A percentile compares a stretch with the other conserved stretches of the same genome.
phyloP scores from a whole-genome alignment of 2,113 vertebrate genomes.

The Aldabrachelys gigantea region DNA sequence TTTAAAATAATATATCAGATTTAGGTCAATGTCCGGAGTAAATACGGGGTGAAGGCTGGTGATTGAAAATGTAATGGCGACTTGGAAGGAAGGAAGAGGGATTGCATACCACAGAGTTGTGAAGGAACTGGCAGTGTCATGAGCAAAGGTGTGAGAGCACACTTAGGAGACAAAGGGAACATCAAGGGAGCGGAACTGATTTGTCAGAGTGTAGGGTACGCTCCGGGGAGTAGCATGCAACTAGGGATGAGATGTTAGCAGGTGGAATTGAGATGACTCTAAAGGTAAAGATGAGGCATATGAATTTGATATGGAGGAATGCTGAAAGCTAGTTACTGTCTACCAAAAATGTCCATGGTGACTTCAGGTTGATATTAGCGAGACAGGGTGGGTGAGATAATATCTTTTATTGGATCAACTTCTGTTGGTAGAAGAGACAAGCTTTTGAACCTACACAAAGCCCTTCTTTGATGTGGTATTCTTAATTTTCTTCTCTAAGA shows the following conservation, averaged over 20 bases:
- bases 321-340: background rate
- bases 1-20: background rate
- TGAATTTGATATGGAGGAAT: background rate
- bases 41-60: background rate
- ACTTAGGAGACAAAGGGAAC: fast-evolving
- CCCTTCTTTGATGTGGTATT: background rate
- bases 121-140: background rate
- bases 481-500: background rate
- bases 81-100: background rate
- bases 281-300: background rate
- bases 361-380: background rate
- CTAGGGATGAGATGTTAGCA: background rate
- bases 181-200: background rate
- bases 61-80: background rate
- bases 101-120: fast-evolving
- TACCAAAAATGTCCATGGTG: background rate
- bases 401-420: background rate
- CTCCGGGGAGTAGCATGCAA: background rate
- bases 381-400: background rate
- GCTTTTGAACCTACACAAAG: background rate
- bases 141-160: background rate
- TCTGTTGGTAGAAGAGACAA: background rate
- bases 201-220: background rate
- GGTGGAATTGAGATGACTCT: background rate
- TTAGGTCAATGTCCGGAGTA: background rate